Conservation (phyloP, 1,140 invertebrate species). For the Drosophila pachea region DNA sequence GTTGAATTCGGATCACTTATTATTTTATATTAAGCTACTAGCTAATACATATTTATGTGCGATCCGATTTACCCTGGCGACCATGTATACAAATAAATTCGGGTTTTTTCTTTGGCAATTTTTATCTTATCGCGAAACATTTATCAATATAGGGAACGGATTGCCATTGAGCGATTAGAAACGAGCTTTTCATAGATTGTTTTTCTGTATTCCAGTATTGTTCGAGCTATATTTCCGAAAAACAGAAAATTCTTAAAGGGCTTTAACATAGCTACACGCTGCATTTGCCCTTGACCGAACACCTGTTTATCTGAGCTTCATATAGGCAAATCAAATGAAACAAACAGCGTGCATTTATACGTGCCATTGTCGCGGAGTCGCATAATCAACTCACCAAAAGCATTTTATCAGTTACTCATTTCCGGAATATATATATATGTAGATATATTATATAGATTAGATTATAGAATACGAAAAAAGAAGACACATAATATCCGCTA, state of each 20-base stretch:
- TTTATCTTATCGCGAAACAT: slow-evolving; percentile 42
- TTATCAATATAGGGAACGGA: slow-evolving; percentile 29
- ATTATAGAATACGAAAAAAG: too few relatives aligned
- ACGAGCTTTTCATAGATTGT: slow-evolving; percentile 12
- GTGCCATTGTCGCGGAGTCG: slow-evolving; percentile 5
- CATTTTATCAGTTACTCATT: slow-evolving; percentile 62
- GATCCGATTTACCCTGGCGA: slow-evolving; percentile 1
- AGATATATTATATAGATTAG: too few relatives aligned
- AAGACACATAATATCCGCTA: too few relatives aligned
- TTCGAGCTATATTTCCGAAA: slow-evolving; percentile 21
- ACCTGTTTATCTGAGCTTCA: slow-evolving; percentile 41
- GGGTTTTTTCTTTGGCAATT: slow-evolving; percentile 24
- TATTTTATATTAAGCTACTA: slow-evolving; percentile 28
- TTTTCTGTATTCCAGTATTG: slow-evolving; percentile 7
- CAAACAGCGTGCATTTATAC: slow-evolving; percentile 8
- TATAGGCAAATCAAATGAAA: slow-evolving; percentile 14
- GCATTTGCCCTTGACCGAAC: slow-evolving; percentile 32
- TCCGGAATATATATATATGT: too few relatives aligned
- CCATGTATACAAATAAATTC: slow-evolving; percentile 31
- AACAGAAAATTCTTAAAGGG: slow-evolving; percentile 42
- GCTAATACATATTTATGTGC: slow-evolving; percentile 4
- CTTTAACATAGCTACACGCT: slow-evolving; percentile 30
- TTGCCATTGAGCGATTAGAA: slow-evolving; percentile 36
- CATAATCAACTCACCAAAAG: slow-evolving; percentile 13
- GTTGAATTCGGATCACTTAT: slow-evolving; percentile 23